These are phyloP conservation scores for Thymelicus acteon DNA, from an alignment of 2,888 invertebrate species.

Conservation along the genomic window DNA sequence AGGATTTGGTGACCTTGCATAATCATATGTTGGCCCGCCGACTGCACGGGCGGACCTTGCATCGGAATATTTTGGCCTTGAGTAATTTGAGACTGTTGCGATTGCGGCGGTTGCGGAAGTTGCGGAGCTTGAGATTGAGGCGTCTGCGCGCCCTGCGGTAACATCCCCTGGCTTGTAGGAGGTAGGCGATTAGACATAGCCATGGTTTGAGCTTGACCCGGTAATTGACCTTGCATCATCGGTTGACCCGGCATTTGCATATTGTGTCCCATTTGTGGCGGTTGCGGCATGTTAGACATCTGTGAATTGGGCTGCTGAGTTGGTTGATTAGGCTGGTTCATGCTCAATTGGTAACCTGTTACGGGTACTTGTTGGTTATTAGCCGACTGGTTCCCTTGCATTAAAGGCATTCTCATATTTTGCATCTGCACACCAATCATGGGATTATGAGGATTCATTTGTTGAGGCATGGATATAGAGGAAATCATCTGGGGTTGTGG, in stretches of 20 bases:
- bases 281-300: constrained; percentile 52
- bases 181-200: constrained; percentile 47
- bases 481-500: constrained; percentile 53
- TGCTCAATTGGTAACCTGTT: constrained; percentile 63
- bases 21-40: constrained; percentile 57
- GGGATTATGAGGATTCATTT: constrained; percentile 65
- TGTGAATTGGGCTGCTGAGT: constrained; percentile 59
- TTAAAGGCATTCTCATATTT: constrained; percentile 73
- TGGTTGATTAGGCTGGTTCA: constrained; percentile 57
- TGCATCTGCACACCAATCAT: constrained; percentile 73
- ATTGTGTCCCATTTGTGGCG: constrained; percentile 45
- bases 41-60: constrained; percentile 54
- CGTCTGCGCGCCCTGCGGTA: constrained; percentile 52
- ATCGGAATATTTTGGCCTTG: constrained; percentile 56
- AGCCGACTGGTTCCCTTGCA: constrained; percentile 64
- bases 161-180: constrained; percentile 51
- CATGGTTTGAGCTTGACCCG: constrained; percentile 54
- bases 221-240: constrained; percentile 52
- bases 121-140: constrained; percentile 46
- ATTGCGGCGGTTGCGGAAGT: constrained; percentile 49
- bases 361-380: constrained; percentile 61
- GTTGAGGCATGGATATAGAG: constrained; percentile 63
- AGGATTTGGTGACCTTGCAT: constrained; percentile 60
- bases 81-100: constrained; percentile 49
- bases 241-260: constrained; percentile 45